Evolutionary conservation across 1,140 invertebrate species (phyloP), one percentile per base, ranked within the genome.

Genomic region (Cyclina sinensis): DNA sequence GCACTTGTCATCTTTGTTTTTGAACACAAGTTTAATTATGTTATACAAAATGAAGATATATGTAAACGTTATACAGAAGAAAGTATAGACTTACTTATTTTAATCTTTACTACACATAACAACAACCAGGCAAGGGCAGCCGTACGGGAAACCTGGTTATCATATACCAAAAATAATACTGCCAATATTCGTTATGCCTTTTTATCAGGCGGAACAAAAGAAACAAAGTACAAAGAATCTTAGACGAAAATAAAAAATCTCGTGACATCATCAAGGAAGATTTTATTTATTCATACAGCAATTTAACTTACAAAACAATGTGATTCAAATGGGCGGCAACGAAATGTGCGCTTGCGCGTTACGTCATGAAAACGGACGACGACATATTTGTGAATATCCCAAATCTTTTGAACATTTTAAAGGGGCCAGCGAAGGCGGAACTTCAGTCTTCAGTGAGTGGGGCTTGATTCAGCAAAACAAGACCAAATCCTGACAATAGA

Each of bases 231-330:
- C n/a, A 88, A 76, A 30, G 32, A 65, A 21, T 12, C 18, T 27
- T 37, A 14, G 91, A 95, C 54, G 98, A 98, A 94, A 96, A 97
- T 91, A 91, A 90, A 0, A 91, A 91, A 0, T 96, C 97, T 91
- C 94, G 96, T 35, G 98, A 98, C 93, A 96, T 98, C 86, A 96
- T 98, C 39, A 97, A 98, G 95, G 97, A 97, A n/a, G 97, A 96
- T 91, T 98, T 98, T 94, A 89, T 96, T 16, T 98, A 98, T 95
- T 96, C 96, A 48, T 98, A n/a, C n/a, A n/a, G n/a, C n/a, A n/a
- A n/a, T n/a, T n/a, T n/a, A n/a, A n/a, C n/a, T n/a, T n/a, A n/a
- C n/a, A n/a, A n/a, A n/a, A n/a, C n/a, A n/a, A n/a, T n/a, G n/a
- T n/a, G n/a, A n/a, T 96, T 98, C 35, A 98, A 98, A 94, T 98